These are phyloP conservation scores for Yoshiicerus persimilis DNA, from an alignment of 1,140 invertebrate genomes.

Conservation along the genomic window DNA sequence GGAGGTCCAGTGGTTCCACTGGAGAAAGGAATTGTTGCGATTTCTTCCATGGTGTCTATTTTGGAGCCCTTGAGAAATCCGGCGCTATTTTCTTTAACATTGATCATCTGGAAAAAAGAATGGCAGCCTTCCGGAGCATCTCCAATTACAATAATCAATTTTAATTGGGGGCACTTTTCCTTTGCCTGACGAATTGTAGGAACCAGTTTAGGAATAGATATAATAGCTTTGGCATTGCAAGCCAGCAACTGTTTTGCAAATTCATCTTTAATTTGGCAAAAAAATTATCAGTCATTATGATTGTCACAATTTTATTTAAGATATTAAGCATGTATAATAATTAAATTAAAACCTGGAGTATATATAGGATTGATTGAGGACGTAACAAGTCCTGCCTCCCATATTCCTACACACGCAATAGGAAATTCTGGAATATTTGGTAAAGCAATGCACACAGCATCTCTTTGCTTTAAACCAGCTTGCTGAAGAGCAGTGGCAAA, in stretches of 20 bases:
- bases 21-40: constrained; percentile 12
- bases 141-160: constrained; percentile 32
- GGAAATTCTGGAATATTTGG: constrained; percentile 57
- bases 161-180: not conserved
- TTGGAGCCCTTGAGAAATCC: constrained; percentile 29
- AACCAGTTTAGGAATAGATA: constrained; percentile 65
- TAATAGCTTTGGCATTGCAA: constrained; percentile 64
- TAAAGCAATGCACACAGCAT: constrained; percentile 51
- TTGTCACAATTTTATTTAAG: no score
- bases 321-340: not conserved
- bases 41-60: constrained; percentile 51
- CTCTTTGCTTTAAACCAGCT: not conserved
- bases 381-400: constrained; percentile 57
- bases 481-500: constrained; percentile 1
- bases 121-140: constrained; percentile 29
- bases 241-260: not conserved
- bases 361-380: constrained; percentile 80
- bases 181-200: constrained; percentile 57
- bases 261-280: not conserved
- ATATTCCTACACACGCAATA: constrained; percentile 54
- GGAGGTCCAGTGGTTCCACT: constrained; percentile 61
- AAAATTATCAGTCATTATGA: not conserved
- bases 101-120: constrained; percentile 40
- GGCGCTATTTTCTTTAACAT: constrained; percentile 9
- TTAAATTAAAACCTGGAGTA: constrained; percentile 52